phyloP scores from a whole-genome alignment of 2,797 vertebrate species.

The Pipistrellus pygmaeus region DNA sequence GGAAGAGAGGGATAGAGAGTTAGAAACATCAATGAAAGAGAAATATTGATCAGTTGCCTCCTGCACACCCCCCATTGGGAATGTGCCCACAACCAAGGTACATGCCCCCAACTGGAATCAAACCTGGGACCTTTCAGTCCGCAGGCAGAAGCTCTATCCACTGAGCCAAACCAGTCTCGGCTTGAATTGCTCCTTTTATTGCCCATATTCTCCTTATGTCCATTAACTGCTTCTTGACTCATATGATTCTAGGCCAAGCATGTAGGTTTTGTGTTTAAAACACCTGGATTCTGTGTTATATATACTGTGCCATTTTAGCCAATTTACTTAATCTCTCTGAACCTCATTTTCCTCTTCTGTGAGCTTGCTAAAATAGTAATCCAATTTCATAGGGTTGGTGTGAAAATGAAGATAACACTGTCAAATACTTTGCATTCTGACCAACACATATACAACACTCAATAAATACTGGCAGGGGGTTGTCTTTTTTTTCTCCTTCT shows the following conservation, averaged over 20 bases:
- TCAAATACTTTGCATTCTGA: conserved; percentile 25
- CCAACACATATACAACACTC: neutral
- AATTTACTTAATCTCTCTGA: neutral
- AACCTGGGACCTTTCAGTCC: no score
- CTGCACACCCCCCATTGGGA: no score
- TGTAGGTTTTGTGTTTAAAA: neutral
- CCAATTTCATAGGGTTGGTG: neutral
- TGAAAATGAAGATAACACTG: conserved; percentile 19
- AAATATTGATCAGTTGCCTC: no score
- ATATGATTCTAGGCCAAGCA: neutral
- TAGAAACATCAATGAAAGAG: no score
- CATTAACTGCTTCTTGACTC: neutral
- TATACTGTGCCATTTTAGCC: neutral
- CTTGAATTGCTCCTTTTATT: neutral
- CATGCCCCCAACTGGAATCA: no score
- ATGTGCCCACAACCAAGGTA: no score
- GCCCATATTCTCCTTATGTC: neutral
- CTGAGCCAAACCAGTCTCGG: no score
- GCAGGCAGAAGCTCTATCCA: no score
- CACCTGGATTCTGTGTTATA: neutral
- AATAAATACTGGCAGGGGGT: neutral
- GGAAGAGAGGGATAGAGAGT: no score
- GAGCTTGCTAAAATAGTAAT: neutral
- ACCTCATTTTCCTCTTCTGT: neutral
- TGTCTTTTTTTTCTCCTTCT: neutral